phyloP scores from a whole-genome alignment of 2,113 vertebrate genomes.

The Eulemur macaco region DNA sequence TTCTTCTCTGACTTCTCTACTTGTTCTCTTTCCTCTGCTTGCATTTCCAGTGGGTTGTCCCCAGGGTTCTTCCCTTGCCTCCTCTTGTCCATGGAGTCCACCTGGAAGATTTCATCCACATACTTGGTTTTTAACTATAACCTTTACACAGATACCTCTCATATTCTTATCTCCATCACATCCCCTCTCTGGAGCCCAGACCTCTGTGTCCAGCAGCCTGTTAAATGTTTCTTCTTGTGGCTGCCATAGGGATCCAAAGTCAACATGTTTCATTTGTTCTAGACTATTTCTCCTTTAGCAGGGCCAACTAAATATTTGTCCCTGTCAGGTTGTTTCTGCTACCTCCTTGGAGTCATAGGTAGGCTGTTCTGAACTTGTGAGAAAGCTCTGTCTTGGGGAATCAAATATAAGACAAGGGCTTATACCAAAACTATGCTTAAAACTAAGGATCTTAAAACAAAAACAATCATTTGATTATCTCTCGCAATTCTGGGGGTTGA shows the following conservation, averaged over 20 bases:
- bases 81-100: neutral
- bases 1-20: neutral
- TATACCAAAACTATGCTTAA: neutral
- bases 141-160: neutral
- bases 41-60: neutral
- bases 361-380: neutral
- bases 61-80: neutral
- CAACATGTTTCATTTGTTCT: neutral
- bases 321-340: neutral
- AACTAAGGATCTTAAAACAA: neutral
- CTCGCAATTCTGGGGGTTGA: neutral
- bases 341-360: neutral
- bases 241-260: too few relatives aligned
- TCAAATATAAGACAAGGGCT: neutral
- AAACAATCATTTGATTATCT: neutral
- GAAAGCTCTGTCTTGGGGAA: conserved; percentile 3
- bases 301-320: neutral
- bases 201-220: neutral
- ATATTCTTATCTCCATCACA: neutral
- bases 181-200: neutral
- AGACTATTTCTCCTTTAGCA: neutral
- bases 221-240: neutral
- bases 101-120: neutral
- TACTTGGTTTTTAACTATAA: neutral
- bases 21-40: neutral